Conservation (phyloP, 2,797 vertebrate species). For the Eulemur coronatus region DNA sequence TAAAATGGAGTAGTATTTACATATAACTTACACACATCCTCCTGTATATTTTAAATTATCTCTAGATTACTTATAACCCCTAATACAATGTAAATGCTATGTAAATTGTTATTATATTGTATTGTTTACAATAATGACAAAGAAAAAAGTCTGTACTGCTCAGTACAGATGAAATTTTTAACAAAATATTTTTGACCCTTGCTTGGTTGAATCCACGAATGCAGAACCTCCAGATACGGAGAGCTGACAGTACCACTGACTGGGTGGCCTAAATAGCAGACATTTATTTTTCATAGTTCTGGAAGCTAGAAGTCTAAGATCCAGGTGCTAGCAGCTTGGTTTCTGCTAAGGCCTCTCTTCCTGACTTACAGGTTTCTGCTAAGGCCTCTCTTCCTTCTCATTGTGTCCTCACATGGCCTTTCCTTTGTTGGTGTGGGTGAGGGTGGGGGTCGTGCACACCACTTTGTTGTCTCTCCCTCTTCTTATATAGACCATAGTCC, state of each 20-base stretch:
- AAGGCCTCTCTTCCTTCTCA: not conserved
- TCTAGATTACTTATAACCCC: not conserved
- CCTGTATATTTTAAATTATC: not conserved
- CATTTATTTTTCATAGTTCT: not conserved
- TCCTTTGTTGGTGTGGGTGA: not conserved
- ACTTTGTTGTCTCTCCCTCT: not conserved
- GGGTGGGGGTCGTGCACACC: not conserved
- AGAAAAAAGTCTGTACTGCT: not conserved
- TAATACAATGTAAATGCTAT: not conserved
- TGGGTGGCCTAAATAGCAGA: not conserved
- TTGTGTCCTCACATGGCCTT: not conserved
- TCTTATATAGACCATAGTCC: not conserved
- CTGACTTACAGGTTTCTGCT: not conserved
- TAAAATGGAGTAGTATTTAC: not conserved
- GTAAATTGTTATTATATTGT: not conserved
- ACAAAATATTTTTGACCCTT: not conserved
- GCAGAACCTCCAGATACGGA: not conserved
- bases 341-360: not conserved
- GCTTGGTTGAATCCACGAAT: not conserved
- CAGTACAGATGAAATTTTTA: not conserved
- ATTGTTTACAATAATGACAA: not conserved
- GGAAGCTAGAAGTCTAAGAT: not conserved
- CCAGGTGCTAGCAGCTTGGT: not conserved
- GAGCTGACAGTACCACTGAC: not conserved
- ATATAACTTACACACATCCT: not conserved